Conservation (phyloP, 2,888 invertebrate species). For the Acleris laterana region DNA sequence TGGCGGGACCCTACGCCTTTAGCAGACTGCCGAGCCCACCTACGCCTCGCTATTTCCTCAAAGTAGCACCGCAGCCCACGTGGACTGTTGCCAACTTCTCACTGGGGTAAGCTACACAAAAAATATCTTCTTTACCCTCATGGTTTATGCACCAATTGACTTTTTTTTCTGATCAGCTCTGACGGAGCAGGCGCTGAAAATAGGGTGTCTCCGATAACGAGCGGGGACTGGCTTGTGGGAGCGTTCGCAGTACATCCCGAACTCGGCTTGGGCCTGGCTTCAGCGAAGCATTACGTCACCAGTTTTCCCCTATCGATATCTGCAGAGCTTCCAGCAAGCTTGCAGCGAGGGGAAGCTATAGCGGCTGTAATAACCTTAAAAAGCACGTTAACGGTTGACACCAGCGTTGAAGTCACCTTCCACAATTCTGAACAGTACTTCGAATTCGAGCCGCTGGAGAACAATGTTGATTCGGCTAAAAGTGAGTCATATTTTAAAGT, state of each 20-base stretch:
- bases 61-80: constrained; percentile 88
- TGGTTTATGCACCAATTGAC: too few relatives aligned
- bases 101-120: constrained; percentile 83
- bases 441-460: constrained; percentile 91
- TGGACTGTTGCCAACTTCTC: constrained; percentile 94
- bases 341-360: constrained; percentile 95
- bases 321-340: constrained; percentile 93
- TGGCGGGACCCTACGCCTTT: constrained; percentile 95
- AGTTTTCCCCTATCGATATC: constrained; percentile 90
- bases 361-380: constrained; percentile 94
- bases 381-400: constrained; percentile 92
- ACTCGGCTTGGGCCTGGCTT: constrained; percentile 70
- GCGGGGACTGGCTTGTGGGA: constrained; percentile 69
- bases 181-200: constrained; percentile 73
- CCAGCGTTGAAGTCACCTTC: constrained; percentile 92
- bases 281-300: constrained; percentile 65
- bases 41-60: constrained; percentile 91
- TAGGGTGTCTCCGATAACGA: constrained; percentile 65
- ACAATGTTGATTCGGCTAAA: constrained; percentile 88
- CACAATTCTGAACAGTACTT: constrained; percentile 92
- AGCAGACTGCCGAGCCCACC: constrained; percentile 93
- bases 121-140: not conserved
- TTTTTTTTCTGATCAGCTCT: constrained; percentile 48
- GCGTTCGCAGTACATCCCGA: constrained; percentile 78
- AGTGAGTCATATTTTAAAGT: constrained; percentile 87